Evolutionary conservation across 2,888 invertebrate genomes (phyloP), one percentile per base, ranked within the genome.

Genomic region (Agrochola circellaris): DNA sequence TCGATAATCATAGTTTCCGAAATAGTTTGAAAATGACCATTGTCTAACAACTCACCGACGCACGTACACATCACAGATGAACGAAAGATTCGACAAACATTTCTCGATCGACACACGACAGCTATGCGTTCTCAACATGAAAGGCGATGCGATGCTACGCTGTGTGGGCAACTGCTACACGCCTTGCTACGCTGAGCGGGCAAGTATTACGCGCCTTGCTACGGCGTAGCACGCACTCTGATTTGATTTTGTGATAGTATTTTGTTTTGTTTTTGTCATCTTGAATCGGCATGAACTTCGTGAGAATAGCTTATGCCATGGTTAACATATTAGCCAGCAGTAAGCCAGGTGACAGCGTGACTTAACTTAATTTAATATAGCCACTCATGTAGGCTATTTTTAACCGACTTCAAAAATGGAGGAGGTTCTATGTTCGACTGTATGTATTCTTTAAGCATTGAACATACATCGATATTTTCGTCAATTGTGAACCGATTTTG

Each of bases 21-120:
- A 60, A 75, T 26, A 48, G 23, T 75, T 74, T 13, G 7, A 34
- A 74, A 20, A 69, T 66, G 23, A 17, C 45, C 30, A 48, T 13
- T 48, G 7, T 38, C 13, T 3, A 51, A 75, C 8, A 38, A 48
- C 5, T 48, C 3, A 38, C 17, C 5, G 17, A 34, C 17, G 20
- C 13, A 34, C 20, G 45, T 58, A 48, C 58, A 23, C 11, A 48
- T 60, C 26, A 48, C 23, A 60, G 11, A 60, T 60, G 48, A 75
- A 48, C 23, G 17, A 17, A 61, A 75, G 34, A 75, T 13, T 58
- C 26, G 11, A 48, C 3, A 23, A 74, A 38, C 17, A 75, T 17
- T 42, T 75, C 5, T 1, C 38, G 13, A 51, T 26, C 4, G 30
- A 48, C 20, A 26, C 38, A 38, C 11, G 13, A n/a, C 34, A 45